phyloP scores from a whole-genome alignment of 2,113 vertebrate genomes.

The Hemichromis elongatus region DNA sequence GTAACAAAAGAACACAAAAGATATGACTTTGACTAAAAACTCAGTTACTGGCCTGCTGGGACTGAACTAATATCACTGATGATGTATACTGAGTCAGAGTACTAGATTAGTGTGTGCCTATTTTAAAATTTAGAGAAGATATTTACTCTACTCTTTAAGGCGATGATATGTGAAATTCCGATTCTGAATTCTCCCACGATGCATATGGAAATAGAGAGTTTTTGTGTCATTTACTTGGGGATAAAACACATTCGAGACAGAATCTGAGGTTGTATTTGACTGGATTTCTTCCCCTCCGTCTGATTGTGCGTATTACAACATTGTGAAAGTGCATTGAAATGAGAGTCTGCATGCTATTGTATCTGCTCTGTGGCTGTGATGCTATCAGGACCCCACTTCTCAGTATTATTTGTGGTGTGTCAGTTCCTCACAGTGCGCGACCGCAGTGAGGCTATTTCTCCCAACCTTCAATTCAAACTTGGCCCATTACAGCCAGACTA shows the following conservation, averaged over 20 bases:
- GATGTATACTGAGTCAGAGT: neutral
- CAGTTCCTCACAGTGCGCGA: constrained; percentile 76
- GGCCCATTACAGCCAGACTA: constrained; percentile 83
- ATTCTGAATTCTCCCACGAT: neutral
- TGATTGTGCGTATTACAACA: constrained; percentile 54
- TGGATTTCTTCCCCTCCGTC: constrained; percentile 33
- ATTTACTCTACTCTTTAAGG: neutral
- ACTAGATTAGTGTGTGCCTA: neutral
- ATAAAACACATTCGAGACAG: constrained; percentile 7
- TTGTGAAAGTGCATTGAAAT: constrained; percentile 72
- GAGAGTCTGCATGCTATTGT: constrained; percentile 67
- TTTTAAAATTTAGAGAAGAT: neutral
- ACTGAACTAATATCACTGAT: neutral
- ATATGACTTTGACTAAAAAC: neutral
- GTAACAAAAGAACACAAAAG: neutral
- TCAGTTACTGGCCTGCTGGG: neutral
- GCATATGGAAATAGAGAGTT: neutral
- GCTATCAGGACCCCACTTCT: constrained; percentile 71
- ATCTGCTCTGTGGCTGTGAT: constrained; percentile 63
- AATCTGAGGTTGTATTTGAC: constrained; percentile 33
- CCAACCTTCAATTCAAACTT: constrained; percentile 84
- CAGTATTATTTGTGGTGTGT: constrained; percentile 77
- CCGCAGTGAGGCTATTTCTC: constrained; percentile 78
- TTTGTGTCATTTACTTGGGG: constrained; percentile 1
- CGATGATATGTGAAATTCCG: neutral